phyloP scores from a whole-genome alignment of 2,797 vertebrate species.

The Heteromormyrus szaboi region DNA sequence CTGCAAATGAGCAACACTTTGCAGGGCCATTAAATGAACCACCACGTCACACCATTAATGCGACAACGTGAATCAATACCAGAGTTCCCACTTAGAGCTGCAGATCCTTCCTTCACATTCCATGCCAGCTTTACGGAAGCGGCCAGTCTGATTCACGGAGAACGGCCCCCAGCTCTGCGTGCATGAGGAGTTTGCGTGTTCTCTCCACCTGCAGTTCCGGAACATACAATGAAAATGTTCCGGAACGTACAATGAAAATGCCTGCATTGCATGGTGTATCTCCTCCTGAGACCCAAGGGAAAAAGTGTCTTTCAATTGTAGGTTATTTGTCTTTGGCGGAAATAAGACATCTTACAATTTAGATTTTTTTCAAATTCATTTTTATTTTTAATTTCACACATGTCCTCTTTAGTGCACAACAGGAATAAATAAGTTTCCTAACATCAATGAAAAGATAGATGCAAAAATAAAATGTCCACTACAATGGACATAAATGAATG shows the following conservation, averaged over 20 bases:
- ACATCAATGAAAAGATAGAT: too few species aligned
- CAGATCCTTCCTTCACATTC: not conserved
- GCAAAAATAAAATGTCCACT: too few species aligned
- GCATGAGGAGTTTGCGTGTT: not conserved
- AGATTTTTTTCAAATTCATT: too few species aligned
- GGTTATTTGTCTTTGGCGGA: too few species aligned
- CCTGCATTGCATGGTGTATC: not conserved
- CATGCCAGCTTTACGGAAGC: not conserved
- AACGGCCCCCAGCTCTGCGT: not conserved
- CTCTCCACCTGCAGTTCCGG: not conserved
- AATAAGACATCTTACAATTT: too few species aligned
- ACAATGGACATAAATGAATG: too few species aligned
- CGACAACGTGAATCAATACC: not conserved
- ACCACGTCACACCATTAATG: constrained; percentile 10
- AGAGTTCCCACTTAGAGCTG: not conserved
- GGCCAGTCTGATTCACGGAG: not conserved
- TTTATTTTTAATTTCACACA: too few species aligned
- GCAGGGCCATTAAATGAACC: constrained; percentile 8
- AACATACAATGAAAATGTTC: not conserved
- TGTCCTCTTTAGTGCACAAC: too few species aligned
- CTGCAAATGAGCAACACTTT: not conserved
- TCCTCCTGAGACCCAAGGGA: too few species aligned
- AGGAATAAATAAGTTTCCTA: too few species aligned
- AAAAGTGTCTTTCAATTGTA: too few species aligned
- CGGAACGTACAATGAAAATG: not conserved